phyloP scores from a whole-genome alignment of 2,888 invertebrate species.

The Cyaniris semiargus region DNA sequence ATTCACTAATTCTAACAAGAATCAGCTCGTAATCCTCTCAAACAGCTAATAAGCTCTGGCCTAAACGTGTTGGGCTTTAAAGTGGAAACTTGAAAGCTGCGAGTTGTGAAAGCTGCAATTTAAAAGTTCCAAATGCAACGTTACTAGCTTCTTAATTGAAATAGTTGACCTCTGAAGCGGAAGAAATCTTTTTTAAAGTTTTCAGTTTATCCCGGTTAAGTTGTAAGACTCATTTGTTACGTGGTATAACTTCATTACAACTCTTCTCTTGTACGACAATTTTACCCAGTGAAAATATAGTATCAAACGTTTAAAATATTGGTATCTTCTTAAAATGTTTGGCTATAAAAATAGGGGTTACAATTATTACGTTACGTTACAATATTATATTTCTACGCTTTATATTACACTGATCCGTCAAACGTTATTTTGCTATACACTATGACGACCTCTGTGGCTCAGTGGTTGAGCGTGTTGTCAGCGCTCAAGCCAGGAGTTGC shows the following conservation, averaged over 20 bases:
- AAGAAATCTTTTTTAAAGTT: constrained; percentile 43
- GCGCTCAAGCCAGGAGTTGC: too few relatives aligned
- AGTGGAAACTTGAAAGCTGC: constrained; percentile 54
- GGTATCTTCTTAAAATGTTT: neutral
- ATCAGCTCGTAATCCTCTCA: constrained; percentile 8
- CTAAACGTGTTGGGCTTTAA: constrained; percentile 34
- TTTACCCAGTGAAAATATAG: neutral
- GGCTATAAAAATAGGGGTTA: neutral
- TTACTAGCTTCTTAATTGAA: constrained; percentile 68
- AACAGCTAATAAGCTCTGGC: constrained; percentile 22
- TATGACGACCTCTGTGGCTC: too few relatives aligned
- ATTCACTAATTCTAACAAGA: constrained; percentile 7
- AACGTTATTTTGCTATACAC: too few relatives aligned
- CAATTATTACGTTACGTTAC: neutral
- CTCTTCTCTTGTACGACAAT: neutral
- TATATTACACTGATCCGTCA: too few relatives aligned
- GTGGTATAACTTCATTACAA: constrained; percentile 25
- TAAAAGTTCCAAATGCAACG: constrained; percentile 65
- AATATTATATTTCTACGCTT: too few relatives aligned
- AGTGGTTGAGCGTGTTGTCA: too few relatives aligned
- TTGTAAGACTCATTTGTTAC: constrained; percentile 32
- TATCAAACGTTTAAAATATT: neutral
- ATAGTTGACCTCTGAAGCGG: constrained; percentile 57
- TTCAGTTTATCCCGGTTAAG: constrained; percentile 34
- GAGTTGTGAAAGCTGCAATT: constrained; percentile 52